Percentiles rank a stretch among this genome's conserved stretches.
These are phyloP conservation scores for Erythrocercus mccallii DNA, from an alignment of 2,113 vertebrate species.

Conservation along the genomic window DNA sequence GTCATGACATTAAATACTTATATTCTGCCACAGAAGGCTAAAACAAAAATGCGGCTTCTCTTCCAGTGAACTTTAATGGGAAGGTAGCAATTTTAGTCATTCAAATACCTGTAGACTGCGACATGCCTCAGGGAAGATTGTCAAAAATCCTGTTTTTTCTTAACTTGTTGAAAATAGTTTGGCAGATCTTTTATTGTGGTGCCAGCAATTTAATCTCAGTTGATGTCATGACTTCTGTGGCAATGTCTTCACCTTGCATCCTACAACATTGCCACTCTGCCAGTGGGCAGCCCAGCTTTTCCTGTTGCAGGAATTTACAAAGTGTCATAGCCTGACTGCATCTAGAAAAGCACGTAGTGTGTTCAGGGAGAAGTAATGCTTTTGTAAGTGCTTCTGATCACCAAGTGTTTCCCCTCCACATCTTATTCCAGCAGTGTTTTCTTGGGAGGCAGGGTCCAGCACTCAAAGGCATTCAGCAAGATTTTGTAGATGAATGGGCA, in stretches of 20 bases:
- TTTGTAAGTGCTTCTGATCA: not conserved
- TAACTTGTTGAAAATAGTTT: not conserved
- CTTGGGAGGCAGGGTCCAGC: not conserved
- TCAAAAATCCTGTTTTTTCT: not conserved
- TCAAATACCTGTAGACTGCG: not conserved
- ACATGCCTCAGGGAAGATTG: not conserved
- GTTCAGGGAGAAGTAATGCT: not conserved
- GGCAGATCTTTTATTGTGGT: not conserved
- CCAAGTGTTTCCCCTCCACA: not conserved
- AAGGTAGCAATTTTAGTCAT: not conserved
- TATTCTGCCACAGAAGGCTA: not conserved
- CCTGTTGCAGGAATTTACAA: not conserved
- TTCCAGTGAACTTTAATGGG: not conserved
- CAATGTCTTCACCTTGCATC: not conserved
- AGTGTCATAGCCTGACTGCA: not conserved
- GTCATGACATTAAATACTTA: not conserved
- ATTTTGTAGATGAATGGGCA: not conserved
- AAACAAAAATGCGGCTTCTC: not conserved
- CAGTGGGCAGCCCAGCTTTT: not conserved
- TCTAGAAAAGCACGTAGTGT: not conserved
- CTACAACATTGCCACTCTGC: not conserved
- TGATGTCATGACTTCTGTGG: not conserved
- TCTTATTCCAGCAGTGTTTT: not conserved
- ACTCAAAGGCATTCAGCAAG: not conserved
- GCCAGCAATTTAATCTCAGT: not conserved